phyloP scores from a whole-genome alignment of 2,113 vertebrate genomes.

The Oriolus oriolus region DNA sequence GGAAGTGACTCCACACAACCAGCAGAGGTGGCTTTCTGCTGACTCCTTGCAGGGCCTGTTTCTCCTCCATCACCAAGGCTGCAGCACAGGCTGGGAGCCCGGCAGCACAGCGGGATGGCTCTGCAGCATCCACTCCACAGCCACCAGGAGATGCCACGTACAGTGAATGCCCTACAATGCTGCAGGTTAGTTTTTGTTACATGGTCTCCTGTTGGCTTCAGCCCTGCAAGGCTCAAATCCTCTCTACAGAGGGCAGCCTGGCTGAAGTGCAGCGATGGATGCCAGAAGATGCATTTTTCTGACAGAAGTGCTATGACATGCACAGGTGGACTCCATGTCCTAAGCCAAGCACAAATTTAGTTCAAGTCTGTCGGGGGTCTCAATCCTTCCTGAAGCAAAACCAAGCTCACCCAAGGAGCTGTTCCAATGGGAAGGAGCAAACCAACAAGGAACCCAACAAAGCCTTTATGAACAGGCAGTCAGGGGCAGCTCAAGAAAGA shows the following conservation, averaged over 20 bases:
- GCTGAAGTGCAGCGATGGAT: not conserved
- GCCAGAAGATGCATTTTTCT: not conserved
- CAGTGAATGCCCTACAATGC: fast-evolving
- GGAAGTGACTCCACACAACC: not conserved
- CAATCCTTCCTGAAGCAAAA: not conserved
- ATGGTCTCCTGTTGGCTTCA: fast-evolving
- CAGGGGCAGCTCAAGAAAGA: not conserved
- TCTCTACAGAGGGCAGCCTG: not conserved
- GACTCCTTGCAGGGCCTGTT: not conserved
- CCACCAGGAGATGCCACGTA: fast-evolving
- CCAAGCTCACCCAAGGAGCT: not conserved
- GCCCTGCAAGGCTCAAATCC: not conserved
- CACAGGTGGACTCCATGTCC: not conserved
- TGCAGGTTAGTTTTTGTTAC: not conserved
- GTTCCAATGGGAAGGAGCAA: not conserved
- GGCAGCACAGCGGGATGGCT: fast-evolving
- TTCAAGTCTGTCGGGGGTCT: not conserved
- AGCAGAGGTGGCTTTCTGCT: not conserved
- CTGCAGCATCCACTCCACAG: not conserved
- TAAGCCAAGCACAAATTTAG: not conserved
- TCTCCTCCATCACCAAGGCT: not conserved
- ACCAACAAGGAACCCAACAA: not conserved
- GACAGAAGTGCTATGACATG: not conserved
- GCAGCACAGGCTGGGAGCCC: not conserved
- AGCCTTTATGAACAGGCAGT: not conserved